Evolutionary conservation across 2,113 vertebrate species (phyloP), one percentile per base, ranked within the genome.

Genomic region (Nibea albiflora): DNA sequence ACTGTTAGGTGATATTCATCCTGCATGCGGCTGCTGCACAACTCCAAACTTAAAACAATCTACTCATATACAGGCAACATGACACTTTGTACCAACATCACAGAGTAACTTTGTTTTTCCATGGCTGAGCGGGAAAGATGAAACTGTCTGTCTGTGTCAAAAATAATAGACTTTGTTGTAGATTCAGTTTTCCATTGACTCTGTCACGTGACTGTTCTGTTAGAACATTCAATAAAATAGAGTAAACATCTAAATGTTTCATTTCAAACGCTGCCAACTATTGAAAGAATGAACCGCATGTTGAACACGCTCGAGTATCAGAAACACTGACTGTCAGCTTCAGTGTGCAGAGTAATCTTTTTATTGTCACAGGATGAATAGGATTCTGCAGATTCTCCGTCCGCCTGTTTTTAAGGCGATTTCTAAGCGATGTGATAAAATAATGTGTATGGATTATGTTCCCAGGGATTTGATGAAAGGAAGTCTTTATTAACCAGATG

Each of bases 401-500:
- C 64, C 15, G n/a, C 24, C 35, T 60, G 66, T 81, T 54, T 80
- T 74, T 88, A 87, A 90, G 78, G 69, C 76, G 86, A 82, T 88
- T 89, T 87, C 78, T 28, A 53, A 53, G 20, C 15, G 26, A 50
- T 19, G 76, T 68, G 44, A 83, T 76, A 72, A 86, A 87, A 84
- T 84, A 89, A 81, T 49, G 73, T 49, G 71, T 84, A 49, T 66
- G 86, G 89, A 91, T 92, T 91, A 90, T 79, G 67, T 87, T 87
- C 78, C 80, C 83, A 63, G 71, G 85, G 89, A 81, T 56, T 49
- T 19, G 4, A 83, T 86, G 86, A 92, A 91, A 91, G 86, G 86
- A 89, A 76, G 86, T 86, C 89, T 88, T 87, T 89, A 89, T 90
- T 85, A 42, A 58, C 56, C 91, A 85, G 74, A 84, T 82, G 76